Base-by-base conservation (phyloP, 2,888 invertebrate genomes). In the Subacronicta megacephala region DNA sequence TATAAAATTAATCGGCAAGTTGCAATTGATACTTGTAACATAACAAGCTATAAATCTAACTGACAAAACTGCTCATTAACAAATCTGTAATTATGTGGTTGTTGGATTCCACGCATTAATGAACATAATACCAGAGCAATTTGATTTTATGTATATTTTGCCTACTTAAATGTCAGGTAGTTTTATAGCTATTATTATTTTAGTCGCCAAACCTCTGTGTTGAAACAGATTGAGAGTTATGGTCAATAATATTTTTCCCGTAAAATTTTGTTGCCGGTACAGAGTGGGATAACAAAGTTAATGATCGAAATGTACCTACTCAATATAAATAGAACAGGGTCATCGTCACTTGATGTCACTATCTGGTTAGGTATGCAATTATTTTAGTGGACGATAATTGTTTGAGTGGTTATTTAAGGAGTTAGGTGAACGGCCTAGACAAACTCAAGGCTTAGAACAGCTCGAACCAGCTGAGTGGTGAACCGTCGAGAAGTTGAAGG, bases 401-500 rank as follows among this genome's bases (percentile, higher is more conserved):
- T 3, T 20, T 6, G 20, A 70, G 55, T 73, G 69, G 73, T 75
- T 81, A 81, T 81, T 81, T 85, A 81, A 86, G 81, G 81, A 79
- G 66, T 80, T 83, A 80, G 92, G 90, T 92, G 90, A 92, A 91
- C 74, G 90, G 84, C 90, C 92, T 90, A 90, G 87, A 81, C 85
- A 65, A 65, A 72, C 75, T 88, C 90, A 92, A 92, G 91, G 90
- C 86, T 84, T 88, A 85, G 87, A 88, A 82, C 85, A 82, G 84
- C 80, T 81, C 66, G 77, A 80, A 83, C 88, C 92, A 91, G 91
- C 90, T 89, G 89, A 87, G 87, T 85, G 81, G 82, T 92, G 90
- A 89, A 89, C 92, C 80, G 87, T 75, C 84, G 81, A 80, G 51
- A 83, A 85, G 93, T 93, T 93, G 92, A 93, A 93, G 93, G 93